phyloP scores from a whole-genome alignment of 1,140 invertebrate genomes.

The Eumeta japonica region DNA sequence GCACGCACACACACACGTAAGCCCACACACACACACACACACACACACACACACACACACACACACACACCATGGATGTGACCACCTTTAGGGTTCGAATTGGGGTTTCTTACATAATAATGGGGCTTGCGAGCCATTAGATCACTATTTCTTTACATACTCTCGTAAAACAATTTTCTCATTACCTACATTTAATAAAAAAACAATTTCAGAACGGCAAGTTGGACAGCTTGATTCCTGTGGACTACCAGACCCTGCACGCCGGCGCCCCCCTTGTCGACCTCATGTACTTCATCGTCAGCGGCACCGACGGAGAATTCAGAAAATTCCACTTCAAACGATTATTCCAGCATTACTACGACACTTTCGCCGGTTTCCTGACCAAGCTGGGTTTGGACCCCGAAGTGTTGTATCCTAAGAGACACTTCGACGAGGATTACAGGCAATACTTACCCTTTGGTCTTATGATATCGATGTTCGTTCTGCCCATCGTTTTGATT shows the following conservation, averaged over 20 bases:
- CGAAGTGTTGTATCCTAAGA: slow-evolving; percentile 25
- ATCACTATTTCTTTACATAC: too few relatives aligned
- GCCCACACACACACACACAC: too few relatives aligned
- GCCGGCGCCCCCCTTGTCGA: slow-evolving; percentile 52
- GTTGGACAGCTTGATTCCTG: slow-evolving; percentile 29
- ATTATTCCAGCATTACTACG: slow-evolving; percentile 52
- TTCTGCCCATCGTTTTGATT: slow-evolving; percentile 26
- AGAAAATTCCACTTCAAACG: slow-evolving; percentile 41
- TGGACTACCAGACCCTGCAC: slow-evolving; percentile 60
- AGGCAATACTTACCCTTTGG: slow-evolving; percentile 17
- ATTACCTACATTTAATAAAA: too few relatives aligned
- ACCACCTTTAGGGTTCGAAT: too few relatives aligned
- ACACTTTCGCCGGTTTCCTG: slow-evolving; percentile 11
- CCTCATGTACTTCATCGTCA: slow-evolving; percentile 57
- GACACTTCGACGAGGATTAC: slow-evolving; percentile 25
- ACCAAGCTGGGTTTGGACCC: slow-evolving; percentile 7
- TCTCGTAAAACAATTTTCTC: too few relatives aligned
- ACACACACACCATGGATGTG: too few relatives aligned
- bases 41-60: too few relatives aligned
- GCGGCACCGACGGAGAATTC: slow-evolving; percentile 48
- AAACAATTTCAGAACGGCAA: slow-evolving; percentile 26
- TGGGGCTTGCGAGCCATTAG: too few relatives aligned
- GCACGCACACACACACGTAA: too few relatives aligned
- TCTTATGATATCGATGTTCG: slow-evolving; percentile 13
- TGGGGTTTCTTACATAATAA: too few relatives aligned